phyloP scores from a whole-genome alignment of 1,140 invertebrate species.

The Camponotus vicinus region DNA sequence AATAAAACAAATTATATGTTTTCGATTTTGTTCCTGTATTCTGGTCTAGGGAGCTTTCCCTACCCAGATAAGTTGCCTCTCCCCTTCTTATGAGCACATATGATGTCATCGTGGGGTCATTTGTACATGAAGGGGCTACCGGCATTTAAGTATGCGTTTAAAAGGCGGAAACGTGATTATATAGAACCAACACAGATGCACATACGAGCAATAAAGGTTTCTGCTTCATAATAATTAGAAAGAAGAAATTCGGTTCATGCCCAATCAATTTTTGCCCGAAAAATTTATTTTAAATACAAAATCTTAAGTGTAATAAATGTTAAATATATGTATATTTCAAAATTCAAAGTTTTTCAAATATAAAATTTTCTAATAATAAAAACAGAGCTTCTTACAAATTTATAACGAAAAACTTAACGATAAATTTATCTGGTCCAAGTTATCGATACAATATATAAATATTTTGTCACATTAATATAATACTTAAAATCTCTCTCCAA shows the following conservation, averaged over 20 bases:
- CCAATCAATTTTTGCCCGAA: not conserved
- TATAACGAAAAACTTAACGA: not conserved
- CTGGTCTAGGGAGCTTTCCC: not conserved
- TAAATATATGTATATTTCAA: not conserved
- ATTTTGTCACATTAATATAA: not conserved
- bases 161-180: conserved; percentile 69
- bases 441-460: not conserved
- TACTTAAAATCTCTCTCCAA: not conserved
- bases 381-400: not conserved
- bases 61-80: conserved; percentile 67
- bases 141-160: conserved; percentile 66
- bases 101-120: conserved; percentile 73
- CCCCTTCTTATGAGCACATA: conserved; percentile 50
- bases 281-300: conserved; percentile 9
- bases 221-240: not conserved
- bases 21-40: conserved; percentile 4
- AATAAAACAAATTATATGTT: not conserved
- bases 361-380: not conserved
- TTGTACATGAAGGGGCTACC: conserved; percentile 66
- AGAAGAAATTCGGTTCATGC: not conserved
- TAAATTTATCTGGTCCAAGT: not conserved
- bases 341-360: conserved; percentile 5
- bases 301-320: not conserved
- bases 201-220: conserved; percentile 1
- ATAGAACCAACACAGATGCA: conserved; percentile 20